Conservation (phyloP, 2,113 vertebrate genomes). For the Corynorhinus townsendii region DNA sequence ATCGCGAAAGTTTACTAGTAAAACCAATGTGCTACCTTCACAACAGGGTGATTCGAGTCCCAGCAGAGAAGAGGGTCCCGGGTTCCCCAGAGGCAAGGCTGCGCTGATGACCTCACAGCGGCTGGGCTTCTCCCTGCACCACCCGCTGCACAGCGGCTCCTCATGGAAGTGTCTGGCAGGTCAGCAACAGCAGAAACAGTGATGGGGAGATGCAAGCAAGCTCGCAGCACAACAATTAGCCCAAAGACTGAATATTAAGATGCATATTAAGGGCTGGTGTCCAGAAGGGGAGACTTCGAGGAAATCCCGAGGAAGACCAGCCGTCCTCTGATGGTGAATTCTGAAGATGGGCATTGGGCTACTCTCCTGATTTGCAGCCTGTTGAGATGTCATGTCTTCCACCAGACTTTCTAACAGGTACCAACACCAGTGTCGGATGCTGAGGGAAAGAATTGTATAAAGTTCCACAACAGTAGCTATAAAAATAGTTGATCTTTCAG, state of each 20-base stretch:
- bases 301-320: slow-evolving; percentile 86
- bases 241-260: slow-evolving; percentile 86
- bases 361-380: not conserved
- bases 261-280: slow-evolving; percentile 81
- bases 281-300: slow-evolving; percentile 83
- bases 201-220: slow-evolving; percentile 91
- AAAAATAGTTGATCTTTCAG: slow-evolving; percentile 20
- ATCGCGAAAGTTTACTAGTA: too few species aligned
- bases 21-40: slow-evolving; percentile 76
- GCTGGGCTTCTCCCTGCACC: slow-evolving; percentile 90
- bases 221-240: slow-evolving; percentile 92
- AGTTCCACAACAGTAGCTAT: slow-evolving; percentile 1
- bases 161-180: slow-evolving; percentile 88
- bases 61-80: slow-evolving; percentile 65
- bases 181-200: slow-evolving; percentile 85
- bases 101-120: slow-evolving; percentile 92
- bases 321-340: slow-evolving; percentile 86
- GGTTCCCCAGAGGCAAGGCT: slow-evolving; percentile 81
- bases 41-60: slow-evolving; percentile 70
- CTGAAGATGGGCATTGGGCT: not conserved
- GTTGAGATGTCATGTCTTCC: not conserved
- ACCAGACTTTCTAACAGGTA: slow-evolving; percentile 19
- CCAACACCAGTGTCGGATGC: slow-evolving; percentile 32
- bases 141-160: slow-evolving; percentile 83
- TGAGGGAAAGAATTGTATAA: slow-evolving; percentile 22